These are phyloP conservation scores for Eupithecia insigniata DNA, from an alignment of 2,888 invertebrate species.

Conservation along the genomic window DNA sequence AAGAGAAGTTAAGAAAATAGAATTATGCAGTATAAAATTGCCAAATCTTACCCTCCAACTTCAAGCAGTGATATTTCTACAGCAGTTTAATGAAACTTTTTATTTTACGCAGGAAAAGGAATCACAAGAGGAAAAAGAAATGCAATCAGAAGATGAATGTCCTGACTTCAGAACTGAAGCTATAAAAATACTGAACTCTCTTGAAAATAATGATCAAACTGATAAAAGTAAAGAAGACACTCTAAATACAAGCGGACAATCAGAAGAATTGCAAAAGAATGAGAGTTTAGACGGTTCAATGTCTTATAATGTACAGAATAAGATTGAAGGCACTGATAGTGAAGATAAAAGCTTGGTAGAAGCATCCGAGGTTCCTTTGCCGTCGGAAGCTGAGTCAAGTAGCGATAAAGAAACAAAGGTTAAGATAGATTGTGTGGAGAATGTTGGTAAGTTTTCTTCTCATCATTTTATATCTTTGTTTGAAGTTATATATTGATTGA, in stretches of 20 bases:
- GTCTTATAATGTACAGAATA: conserved; percentile 46
- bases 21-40: no score
- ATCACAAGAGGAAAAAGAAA: conserved; percentile 66
- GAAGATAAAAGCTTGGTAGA: conserved; percentile 43
- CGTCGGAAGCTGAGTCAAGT: conserved; percentile 50
- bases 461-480: background rate
- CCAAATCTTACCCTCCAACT: no score
- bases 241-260: conserved; percentile 7
- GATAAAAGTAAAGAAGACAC: conserved; percentile 26
- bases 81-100: background rate
- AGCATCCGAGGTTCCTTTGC: conserved; percentile 50
- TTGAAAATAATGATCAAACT: conserved; percentile 30
- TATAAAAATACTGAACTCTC: conserved; percentile 43
- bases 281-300: conserved; percentile 33
- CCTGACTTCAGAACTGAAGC: conserved; percentile 57
- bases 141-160: conserved; percentile 68
- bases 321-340: conserved; percentile 36
- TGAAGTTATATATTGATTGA: background rate
- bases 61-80: background rate
- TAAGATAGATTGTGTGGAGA: conserved; percentile 45
- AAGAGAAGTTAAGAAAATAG: no score
- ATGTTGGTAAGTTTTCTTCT: conserved; percentile 45
- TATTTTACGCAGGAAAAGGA: conserved; percentile 57
- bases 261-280: conserved; percentile 43
- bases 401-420: conserved; percentile 55